Evolutionary conservation across 2,113 vertebrate species (phyloP).

Genomic region (Tricholaema leucomelas): DNA sequence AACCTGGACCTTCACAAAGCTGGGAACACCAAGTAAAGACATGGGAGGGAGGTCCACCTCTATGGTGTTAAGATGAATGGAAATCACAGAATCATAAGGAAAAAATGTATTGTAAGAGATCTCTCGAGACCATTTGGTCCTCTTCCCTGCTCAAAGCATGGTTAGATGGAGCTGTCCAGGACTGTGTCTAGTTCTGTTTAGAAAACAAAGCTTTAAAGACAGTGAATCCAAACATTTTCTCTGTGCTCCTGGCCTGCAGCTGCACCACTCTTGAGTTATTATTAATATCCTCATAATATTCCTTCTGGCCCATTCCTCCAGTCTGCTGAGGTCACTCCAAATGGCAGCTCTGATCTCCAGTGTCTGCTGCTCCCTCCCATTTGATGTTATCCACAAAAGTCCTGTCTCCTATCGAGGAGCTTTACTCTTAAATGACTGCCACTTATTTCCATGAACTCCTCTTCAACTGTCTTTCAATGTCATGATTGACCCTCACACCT

Average conservation of each 20-base stretch:
- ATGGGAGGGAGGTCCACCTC: not conserved
- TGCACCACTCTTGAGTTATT: not conserved
- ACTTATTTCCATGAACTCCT: not conserved
- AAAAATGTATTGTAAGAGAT: not conserved
- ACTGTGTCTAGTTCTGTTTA: not conserved
- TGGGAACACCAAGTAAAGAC: not conserved
- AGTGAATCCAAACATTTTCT: not conserved
- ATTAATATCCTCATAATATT: not conserved
- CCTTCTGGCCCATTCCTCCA: not conserved
- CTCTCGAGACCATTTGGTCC: not conserved
- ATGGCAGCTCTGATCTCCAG: not conserved
- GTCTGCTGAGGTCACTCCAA: not conserved
- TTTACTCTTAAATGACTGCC: not conserved
- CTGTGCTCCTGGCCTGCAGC: not conserved
- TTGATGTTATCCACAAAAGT: not conserved
- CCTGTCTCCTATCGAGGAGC: not conserved
- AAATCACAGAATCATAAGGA: not conserved
- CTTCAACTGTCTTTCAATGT: not conserved
- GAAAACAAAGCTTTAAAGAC: not conserved
- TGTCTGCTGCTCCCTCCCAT: fast-evolving
- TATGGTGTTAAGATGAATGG: not conserved
- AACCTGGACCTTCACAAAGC: not conserved
- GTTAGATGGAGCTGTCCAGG: not conserved
- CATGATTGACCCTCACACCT: not conserved
- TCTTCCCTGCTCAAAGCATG: not conserved